These are phyloP conservation scores for Irena cyanogastra DNA, from an alignment of 2,113 vertebrate species.

Conservation along the genomic window DNA sequence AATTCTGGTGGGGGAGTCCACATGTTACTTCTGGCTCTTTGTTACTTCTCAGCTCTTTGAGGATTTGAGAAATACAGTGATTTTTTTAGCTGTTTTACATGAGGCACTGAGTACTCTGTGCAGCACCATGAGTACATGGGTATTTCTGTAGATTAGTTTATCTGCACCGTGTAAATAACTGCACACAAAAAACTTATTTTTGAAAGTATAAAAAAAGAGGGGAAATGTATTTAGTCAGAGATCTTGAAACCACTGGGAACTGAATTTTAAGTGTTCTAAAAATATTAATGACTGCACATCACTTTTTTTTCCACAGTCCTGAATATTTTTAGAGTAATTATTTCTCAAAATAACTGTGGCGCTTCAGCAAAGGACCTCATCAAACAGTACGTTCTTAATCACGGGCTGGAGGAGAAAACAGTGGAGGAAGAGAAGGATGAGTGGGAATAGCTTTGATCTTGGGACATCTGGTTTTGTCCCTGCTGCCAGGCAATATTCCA, in stretches of 20 bases:
- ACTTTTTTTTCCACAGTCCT: background rate
- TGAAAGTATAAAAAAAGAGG: background rate
- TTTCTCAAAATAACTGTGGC: background rate
- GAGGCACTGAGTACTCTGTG: background rate
- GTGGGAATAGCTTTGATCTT: background rate
- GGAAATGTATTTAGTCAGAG: background rate
- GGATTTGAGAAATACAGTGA: background rate
- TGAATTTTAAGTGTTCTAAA: background rate
- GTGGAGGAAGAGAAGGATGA: background rate
- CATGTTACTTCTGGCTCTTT: background rate
- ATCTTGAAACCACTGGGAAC: background rate
- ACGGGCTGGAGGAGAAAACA: background rate
- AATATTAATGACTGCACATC: background rate
- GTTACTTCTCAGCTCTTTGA: background rate
- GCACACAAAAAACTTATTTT: background rate
- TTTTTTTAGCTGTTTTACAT: background rate
- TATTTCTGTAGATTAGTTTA: background rate
- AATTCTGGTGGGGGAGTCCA: background rate
- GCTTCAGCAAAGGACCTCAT: background rate
- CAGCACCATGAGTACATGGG: background rate
- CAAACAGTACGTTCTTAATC: background rate
- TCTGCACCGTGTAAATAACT: background rate
- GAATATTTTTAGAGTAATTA: constrained; percentile 3
- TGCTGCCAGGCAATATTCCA: background rate
- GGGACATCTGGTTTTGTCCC: background rate